These are phyloP conservation scores for Cirrhinus mrigala DNA, from an alignment of 2,797 vertebrate species.

Conservation along the genomic window DNA sequence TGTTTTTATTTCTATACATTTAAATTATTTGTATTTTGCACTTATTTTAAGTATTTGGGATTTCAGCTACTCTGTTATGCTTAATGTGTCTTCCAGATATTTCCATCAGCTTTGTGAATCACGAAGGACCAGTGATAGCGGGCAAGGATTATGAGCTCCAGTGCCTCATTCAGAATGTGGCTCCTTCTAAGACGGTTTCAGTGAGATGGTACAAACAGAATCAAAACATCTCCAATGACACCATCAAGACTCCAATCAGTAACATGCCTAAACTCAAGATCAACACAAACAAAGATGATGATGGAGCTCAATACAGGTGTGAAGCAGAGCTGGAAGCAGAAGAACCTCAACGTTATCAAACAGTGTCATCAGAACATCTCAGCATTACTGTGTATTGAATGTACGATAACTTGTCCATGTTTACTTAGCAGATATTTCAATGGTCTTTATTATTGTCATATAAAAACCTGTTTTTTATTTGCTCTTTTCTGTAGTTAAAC, in stretches of 20 bases:
- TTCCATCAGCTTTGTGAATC: conserved; percentile 42
- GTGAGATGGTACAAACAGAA: conserved; percentile 68
- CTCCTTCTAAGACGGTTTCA: conserved; percentile 46
- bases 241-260: conserved; percentile 27
- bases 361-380: conserved; percentile 56
- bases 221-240: not conserved
- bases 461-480: not conserved
- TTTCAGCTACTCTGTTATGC: not conserved
- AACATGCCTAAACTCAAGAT: conserved; percentile 51
- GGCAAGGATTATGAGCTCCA: conserved; percentile 56
- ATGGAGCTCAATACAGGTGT: conserved; percentile 64
- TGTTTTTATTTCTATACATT: no score
- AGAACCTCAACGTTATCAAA: not conserved
- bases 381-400: conserved; percentile 71
- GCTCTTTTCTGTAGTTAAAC: conserved; percentile 67
- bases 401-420: conserved; percentile 40
- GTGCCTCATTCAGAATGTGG: conserved; percentile 69
- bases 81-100: conserved; percentile 44
- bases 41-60: not conserved
- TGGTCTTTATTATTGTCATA: not conserved
- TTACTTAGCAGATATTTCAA: not conserved
- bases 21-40: not conserved
- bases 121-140: conserved; percentile 41
- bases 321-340: conserved; percentile 62
- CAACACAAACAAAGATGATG: conserved; percentile 53